Percentiles rank a stretch among this genome's conserved stretches.
Conservation (phyloP, 1,140 invertebrate genomes). For the Eubasilissa regina region DNA sequence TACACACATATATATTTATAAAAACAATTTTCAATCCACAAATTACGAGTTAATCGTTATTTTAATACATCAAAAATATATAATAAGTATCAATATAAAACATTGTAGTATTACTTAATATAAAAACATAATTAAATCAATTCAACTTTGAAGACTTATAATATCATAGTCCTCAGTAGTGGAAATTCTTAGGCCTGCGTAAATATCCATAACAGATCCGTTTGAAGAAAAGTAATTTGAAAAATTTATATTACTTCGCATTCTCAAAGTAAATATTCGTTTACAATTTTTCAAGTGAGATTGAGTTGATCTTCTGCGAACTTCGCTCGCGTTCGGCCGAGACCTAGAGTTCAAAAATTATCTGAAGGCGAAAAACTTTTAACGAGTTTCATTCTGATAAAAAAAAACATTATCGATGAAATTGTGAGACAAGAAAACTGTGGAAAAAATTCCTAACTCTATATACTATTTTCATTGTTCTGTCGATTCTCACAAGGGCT, state of each 20-base stretch:
- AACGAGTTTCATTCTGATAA: constrained; percentile 49
- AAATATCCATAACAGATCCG: constrained; percentile 2
- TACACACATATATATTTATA: too few relatives aligned
- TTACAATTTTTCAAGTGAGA: constrained; percentile 39
- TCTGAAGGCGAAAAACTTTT: constrained; percentile 40
- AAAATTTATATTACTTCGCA: background rate
- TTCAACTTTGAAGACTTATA: too few relatives aligned
- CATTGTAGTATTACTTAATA: too few relatives aligned
- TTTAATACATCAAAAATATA: too few relatives aligned
- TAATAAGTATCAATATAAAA: too few relatives aligned
- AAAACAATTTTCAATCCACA: too few relatives aligned
- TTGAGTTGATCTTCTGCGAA: constrained; percentile 33
- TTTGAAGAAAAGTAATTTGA: constrained; percentile 16
- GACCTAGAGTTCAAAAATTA: constrained; percentile 46
- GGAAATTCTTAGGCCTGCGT: background rate
- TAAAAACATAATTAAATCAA: too few relatives aligned
- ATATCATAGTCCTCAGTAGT: too few relatives aligned
- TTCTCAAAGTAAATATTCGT: constrained; percentile 30
- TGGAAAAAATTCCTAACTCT: constrained; percentile 11
- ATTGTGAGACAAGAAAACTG: constrained; percentile 35
- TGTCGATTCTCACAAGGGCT: too few relatives aligned
- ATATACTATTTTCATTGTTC: too few relatives aligned
- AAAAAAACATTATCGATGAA: constrained; percentile 47
- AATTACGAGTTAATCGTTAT: too few relatives aligned
- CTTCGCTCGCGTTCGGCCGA: constrained; percentile 4